Percentiles rank a stretch among this genome's conserved stretches.
These are phyloP conservation scores for Hoplostethus mediterraneus DNA, from an alignment of 2,797 vertebrate species.

Conservation along the genomic window DNA sequence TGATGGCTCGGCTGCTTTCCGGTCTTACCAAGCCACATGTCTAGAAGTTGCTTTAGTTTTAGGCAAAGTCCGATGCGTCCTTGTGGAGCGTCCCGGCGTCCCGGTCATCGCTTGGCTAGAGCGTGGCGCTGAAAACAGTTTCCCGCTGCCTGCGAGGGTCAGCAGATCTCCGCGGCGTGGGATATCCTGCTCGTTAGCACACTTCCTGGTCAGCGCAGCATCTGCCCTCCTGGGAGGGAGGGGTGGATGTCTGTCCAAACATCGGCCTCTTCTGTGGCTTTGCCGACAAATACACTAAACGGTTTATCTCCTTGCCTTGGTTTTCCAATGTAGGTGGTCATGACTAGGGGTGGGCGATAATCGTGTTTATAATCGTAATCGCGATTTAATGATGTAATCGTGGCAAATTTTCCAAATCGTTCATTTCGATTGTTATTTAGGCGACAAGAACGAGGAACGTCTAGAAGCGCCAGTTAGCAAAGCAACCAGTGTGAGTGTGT, in stretches of 20 bases:
- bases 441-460: too few relatives aligned
- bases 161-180: conserved; percentile 27
- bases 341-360: too few relatives aligned
- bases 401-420: too few relatives aligned
- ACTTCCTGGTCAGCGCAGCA: conserved; percentile 48
- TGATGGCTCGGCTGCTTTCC: not conserved
- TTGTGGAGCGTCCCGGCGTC: not conserved
- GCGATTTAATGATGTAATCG: too few relatives aligned
- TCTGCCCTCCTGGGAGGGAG: conserved; percentile 29
- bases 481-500: too few relatives aligned
- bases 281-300: conserved; percentile 10
- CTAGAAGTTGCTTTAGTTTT: too few relatives aligned
- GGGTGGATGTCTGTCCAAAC: conserved; percentile 23
- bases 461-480: too few relatives aligned
- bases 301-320: not conserved
- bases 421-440: too few relatives aligned
- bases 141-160: conserved; percentile 39
- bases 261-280: not conserved
- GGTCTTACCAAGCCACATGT: conserved; percentile 19
- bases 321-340: not conserved
- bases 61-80: too few relatives aligned
- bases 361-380: too few relatives aligned
- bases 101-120: conserved; percentile 44
- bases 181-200: conserved; percentile 57
- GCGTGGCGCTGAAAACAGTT: conserved; percentile 41